A percentile compares a stretch with the other conserved stretches of the same genome.
Conservation (phyloP, 2,888 invertebrate species). For the Sinohyriopsis cumingii region DNA sequence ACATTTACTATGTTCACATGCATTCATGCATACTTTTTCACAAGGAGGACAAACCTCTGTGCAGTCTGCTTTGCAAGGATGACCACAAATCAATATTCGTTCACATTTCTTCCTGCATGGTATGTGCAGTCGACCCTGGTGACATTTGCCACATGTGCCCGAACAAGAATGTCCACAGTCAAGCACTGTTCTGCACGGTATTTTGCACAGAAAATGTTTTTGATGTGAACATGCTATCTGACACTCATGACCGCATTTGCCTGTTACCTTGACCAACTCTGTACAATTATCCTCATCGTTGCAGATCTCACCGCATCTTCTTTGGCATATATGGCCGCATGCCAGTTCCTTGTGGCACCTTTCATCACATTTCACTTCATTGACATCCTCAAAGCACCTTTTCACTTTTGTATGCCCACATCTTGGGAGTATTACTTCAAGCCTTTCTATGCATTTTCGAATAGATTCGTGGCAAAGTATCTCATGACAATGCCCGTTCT, state of each 20-base stretch:
- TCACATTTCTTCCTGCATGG: constrained; percentile 77
- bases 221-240: constrained; percentile 24
- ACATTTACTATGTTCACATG: constrained; percentile 66
- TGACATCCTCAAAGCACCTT: constrained; percentile 16
- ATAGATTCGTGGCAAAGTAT: constrained; percentile 74
- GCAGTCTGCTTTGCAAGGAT: constrained; percentile 65
- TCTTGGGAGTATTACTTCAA: constrained; percentile 45
- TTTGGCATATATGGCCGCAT: constrained; percentile 48
- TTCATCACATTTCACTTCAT: constrained; percentile 26
- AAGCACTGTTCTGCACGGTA: constrained; percentile 31
- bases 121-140: constrained; percentile 78
- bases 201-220: constrained; percentile 20
- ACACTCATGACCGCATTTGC: constrained; percentile 38
- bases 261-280: constrained; percentile 18
- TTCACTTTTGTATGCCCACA: constrained; percentile 56
- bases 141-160: constrained; percentile 74
- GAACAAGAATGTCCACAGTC: constrained; percentile 59
- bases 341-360: constrained; percentile 36
- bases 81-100: constrained; percentile 74
- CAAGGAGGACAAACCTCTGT: constrained; percentile 69
- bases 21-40: constrained; percentile 64
- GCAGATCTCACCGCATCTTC: constrained; percentile 32
- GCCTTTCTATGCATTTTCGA: constrained; percentile 43
- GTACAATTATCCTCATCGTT: constrained; percentile 17
- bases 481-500: constrained; percentile 38